Evolutionary conservation across 2,797 vertebrate species (phyloP).

Genomic region (Limnodromus scolopaceus): DNA sequence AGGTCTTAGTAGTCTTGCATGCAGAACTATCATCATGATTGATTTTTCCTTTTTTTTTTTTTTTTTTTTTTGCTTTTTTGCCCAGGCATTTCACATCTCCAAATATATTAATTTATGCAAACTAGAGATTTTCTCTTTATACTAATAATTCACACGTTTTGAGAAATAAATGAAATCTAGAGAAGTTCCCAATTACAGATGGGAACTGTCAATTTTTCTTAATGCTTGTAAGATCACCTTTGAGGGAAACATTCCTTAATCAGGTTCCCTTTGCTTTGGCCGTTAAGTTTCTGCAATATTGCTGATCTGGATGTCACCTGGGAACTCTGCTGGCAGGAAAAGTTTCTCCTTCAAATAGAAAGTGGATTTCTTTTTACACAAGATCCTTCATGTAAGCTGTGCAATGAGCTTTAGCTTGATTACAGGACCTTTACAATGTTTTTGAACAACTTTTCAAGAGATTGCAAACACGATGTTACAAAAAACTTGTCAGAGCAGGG

Average conservation of each 20-base stretch:
- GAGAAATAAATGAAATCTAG: slow-evolving; percentile 4
- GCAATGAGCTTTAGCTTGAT: neutral
- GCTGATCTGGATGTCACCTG: neutral
- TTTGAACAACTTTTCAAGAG: neutral
- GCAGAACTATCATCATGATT: neutral
- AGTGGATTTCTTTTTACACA: neutral
- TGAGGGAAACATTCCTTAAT: neutral
- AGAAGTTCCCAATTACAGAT: neutral
- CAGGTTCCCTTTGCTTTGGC: neutral
- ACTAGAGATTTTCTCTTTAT: neutral
- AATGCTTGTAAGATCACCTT: neutral
- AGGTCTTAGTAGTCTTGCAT: neutral
- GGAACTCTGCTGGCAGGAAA: neutral
- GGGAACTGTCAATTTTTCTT: slow-evolving; percentile 6
- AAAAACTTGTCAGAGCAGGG: neutral
- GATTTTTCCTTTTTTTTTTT: neutral
- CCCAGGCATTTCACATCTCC: neutral
- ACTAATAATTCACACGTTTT: neutral
- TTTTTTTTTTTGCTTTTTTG: neutral
- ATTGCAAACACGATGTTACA: fast-evolving
- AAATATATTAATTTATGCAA: neutral
- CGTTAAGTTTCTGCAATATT: neutral
- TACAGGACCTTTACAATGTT: neutral
- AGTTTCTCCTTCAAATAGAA: neutral
- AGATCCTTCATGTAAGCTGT: neutral